phyloP scores from a whole-genome alignment of 2,113 vertebrate genomes.

The Psittacara wagleri region DNA sequence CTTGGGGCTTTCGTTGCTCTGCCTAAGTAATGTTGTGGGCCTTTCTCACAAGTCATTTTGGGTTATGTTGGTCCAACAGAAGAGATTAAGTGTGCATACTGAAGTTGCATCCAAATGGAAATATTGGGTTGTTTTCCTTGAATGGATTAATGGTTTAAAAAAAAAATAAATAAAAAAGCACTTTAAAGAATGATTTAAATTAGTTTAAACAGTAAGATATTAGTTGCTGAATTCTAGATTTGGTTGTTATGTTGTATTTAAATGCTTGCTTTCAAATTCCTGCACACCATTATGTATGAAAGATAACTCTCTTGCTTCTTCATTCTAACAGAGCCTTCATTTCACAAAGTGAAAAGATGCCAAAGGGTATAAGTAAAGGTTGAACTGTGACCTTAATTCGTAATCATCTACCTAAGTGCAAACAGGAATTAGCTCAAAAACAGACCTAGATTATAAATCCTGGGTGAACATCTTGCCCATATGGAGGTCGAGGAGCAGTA shows the following conservation, averaged over 20 bases:
- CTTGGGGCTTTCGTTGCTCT: neutral
- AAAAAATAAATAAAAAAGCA: neutral
- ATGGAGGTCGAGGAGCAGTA: neutral
- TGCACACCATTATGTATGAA: neutral
- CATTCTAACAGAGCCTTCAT: neutral
- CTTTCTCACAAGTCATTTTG: conserved; percentile 22
- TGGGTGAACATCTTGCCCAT: neutral
- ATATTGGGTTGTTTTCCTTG: neutral
- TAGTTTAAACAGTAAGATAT: neutral
- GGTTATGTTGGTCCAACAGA: conserved; percentile 6
- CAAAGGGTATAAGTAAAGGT: neutral
- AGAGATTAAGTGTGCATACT: neutral
- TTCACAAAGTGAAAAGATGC: neutral
- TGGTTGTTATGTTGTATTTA: neutral
- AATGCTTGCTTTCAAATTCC: neutral
- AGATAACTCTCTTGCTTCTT: neutral
- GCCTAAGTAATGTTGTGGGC: neutral
- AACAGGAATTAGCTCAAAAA: neutral
- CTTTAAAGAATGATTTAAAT: neutral
- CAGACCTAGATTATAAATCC: neutral
- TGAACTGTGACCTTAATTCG: neutral
- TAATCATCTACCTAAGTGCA: neutral
- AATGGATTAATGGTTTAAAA: neutral
- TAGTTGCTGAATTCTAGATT: neutral
- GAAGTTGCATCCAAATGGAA: neutral